Evolutionary conservation across 2,888 invertebrate genomes (phyloP).

Genomic region (Pterobdella sp.): DNA sequence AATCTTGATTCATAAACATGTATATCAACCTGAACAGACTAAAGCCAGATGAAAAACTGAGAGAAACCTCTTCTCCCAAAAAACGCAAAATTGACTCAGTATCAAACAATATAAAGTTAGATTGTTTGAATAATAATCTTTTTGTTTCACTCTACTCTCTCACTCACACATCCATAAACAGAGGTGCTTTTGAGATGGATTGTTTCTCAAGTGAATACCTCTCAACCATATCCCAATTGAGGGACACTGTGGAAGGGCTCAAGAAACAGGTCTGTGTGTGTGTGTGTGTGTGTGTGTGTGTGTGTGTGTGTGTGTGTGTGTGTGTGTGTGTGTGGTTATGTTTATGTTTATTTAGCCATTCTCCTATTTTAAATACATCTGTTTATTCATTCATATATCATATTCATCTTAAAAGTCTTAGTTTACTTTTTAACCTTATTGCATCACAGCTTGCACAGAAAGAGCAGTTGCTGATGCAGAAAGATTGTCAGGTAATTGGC

Average conservation of each 20-base stretch:
- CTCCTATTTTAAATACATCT: no score
- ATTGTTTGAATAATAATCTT: not conserved
- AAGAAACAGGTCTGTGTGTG: conserved; percentile 65
- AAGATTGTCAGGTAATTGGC: conserved; percentile 59
- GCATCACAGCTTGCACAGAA: conserved; percentile 72
- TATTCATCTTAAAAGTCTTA: no score
- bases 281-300: conserved; percentile 11
- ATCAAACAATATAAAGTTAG: not conserved
- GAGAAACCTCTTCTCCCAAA: conserved; percentile 5
- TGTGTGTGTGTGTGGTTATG: conserved; percentile 13
- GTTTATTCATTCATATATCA: no score
- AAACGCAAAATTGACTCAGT: conserved; percentile 14
- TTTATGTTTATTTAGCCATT: no score
- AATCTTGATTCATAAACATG: conserved; percentile 2
- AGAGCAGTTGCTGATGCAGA: conserved; percentile 73
- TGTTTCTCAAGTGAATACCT: conserved; percentile 60
- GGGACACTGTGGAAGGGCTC: conserved; percentile 81
- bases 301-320: conserved; percentile 10
- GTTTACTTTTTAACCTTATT: no score
- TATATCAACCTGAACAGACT: not conserved
- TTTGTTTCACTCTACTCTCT: not conserved
- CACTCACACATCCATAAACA: not conserved
- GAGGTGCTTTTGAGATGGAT: conserved; percentile 19
- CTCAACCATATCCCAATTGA: conserved; percentile 77
- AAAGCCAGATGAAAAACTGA: not conserved